Evolutionary conservation across 92 coral and sea anemone species (phyloP).

Genomic region (Galaxea fascicularis): DNA sequence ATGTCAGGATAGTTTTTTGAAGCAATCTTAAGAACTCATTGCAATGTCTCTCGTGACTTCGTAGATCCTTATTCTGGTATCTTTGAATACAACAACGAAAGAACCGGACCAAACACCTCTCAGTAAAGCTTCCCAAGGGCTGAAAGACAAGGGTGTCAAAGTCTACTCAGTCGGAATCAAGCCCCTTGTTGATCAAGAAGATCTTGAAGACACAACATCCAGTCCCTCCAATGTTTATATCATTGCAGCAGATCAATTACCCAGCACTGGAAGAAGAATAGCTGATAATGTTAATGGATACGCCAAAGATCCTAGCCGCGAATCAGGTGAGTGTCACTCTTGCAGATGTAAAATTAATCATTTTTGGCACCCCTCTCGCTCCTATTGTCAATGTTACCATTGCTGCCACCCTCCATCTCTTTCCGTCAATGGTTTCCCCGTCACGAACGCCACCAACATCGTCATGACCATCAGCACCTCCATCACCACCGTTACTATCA

Average conservation of each 20-base stretch:
- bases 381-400: background rate
- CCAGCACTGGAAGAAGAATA: constrained; percentile 46
- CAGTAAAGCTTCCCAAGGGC: constrained; percentile 57
- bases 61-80: constrained; percentile 65
- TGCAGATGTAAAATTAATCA: no score
- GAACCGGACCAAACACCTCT: constrained; percentile 34
- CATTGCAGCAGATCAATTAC: constrained; percentile 37
- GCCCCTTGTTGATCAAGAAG: constrained; percentile 37
- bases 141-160: constrained; percentile 56
- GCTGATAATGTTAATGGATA: constrained; percentile 58
- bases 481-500: background rate
- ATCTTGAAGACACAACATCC: constrained; percentile 56
- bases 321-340: constrained; percentile 30
- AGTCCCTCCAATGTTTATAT: constrained; percentile 65
- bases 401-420: no score
- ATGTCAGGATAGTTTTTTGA: no score
- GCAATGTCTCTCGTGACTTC: background rate
- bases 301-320: constrained; percentile 39
- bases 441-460: background rate
- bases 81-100: constrained; percentile 47
- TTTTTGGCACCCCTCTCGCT: background rate
- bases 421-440: no score
- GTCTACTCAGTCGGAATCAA: constrained; percentile 57
- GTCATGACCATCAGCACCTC: background rate
- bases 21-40: no score